Percentiles rank a stretch among this genome's conserved stretches.
Conservation (phyloP, 1,140 invertebrate genomes). For the Apis mellifera region DNA sequence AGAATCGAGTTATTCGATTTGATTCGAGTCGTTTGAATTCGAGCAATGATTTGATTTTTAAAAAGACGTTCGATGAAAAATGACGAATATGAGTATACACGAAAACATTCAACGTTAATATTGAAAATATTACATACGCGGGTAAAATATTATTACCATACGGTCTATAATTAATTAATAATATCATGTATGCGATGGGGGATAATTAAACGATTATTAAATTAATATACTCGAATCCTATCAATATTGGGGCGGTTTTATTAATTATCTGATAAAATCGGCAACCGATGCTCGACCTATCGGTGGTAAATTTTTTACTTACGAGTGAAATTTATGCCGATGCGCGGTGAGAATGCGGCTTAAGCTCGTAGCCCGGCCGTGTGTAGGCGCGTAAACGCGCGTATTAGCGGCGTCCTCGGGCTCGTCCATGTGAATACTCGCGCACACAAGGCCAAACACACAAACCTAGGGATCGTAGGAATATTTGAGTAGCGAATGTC, state of each 20-base stretch:
- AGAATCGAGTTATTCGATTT: too few relatives aligned
- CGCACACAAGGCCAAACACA: conserved; percentile 15
- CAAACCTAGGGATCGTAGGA: conserved; percentile 33
- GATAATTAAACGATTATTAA: conserved; percentile 24
- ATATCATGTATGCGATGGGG: not conserved
- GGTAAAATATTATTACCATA: not conserved
- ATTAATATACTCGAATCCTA: not conserved
- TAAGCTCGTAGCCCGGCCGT: not conserved
- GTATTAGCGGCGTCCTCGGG: not conserved
- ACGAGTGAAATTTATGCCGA: too few relatives aligned
- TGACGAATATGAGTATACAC: too few relatives aligned
- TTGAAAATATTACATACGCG: too few relatives aligned
- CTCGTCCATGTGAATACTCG: conserved; percentile 3
- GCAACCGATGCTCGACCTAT: not conserved
- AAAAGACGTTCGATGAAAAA: too few relatives aligned
- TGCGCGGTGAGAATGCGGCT: conserved; percentile 18
- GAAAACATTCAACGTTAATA: too few relatives aligned
- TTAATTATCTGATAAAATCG: not conserved
- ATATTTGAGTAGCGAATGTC: conserved; percentile 67
- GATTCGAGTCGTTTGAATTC: too few relatives aligned
- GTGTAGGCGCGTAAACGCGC: conserved; percentile 8
- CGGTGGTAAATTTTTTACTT: not conserved
- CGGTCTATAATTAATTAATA: conserved; percentile 19
- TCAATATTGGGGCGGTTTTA: conserved; percentile 4
- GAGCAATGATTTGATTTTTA: too few relatives aligned